These are phyloP conservation scores for Anas flavirostris DNA, from an alignment of 2,797 vertebrate species.

Conservation along the genomic window DNA sequence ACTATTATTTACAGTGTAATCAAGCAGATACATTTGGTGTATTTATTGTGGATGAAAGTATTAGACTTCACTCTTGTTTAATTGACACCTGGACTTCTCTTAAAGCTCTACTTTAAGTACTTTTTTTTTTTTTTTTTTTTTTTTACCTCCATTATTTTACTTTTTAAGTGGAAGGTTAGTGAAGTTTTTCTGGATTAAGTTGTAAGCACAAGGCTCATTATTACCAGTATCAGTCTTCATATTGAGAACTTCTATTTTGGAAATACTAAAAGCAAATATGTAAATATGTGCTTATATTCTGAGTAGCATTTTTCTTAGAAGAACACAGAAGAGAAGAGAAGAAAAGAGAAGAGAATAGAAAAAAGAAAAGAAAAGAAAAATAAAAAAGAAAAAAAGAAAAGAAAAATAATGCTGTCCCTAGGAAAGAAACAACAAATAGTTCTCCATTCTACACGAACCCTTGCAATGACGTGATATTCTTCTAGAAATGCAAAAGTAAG, in stretches of 20 bases:
- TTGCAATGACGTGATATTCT: slow-evolving; percentile 6
- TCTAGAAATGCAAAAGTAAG: slow-evolving; percentile 34
- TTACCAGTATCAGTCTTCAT: neutral
- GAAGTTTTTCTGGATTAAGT: neutral
- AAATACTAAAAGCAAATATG: neutral
- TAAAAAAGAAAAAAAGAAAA: neutral
- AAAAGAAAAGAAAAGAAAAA: neutral
- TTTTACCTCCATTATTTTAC: neutral
- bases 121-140: neutral
- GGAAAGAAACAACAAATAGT: neutral
- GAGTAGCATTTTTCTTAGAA: neutral
- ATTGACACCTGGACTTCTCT: neutral
- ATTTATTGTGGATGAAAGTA: neutral
- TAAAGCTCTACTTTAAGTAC: neutral
- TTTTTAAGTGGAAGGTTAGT: neutral
- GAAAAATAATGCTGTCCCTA: neutral
- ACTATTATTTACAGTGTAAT: neutral
- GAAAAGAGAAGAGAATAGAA: neutral
- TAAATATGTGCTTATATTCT: neutral
- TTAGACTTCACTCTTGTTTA: neutral
- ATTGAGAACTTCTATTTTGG: neutral
- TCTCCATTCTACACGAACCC: neutral
- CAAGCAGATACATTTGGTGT: neutral
- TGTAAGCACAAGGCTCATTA: neutral
- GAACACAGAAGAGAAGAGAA: neutral